phyloP scores from a whole-genome alignment of 2,888 invertebrate genomes.

The Patella ulyssiponensis region DNA sequence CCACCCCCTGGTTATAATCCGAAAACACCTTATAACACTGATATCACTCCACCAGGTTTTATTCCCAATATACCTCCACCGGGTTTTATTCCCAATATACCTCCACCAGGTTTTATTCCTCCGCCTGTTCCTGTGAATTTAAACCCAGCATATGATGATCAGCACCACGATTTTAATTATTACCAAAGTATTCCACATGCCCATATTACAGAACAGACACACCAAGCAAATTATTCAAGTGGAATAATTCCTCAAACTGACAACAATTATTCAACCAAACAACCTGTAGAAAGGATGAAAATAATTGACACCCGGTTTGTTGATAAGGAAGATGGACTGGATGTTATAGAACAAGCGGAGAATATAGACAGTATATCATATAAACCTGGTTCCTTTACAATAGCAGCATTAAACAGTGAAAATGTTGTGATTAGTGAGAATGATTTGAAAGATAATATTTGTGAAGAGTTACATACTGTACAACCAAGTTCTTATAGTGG shows the following conservation, averaged over 20 bases:
- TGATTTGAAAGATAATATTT: neutral
- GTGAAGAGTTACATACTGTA: neutral
- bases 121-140: constrained; percentile 13
- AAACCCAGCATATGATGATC: neutral
- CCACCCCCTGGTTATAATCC: constrained; percentile 25
- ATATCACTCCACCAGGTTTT: neutral
- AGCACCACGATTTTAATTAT: constrained; percentile 13
- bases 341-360: constrained; percentile 1
- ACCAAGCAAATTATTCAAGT: neutral
- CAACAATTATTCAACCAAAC: neutral
- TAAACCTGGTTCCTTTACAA: constrained; percentile 2
- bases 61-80: neutral
- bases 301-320: constrained; percentile 58
- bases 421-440: neutral
- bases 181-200: neutral
- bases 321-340: constrained; percentile 43
- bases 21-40: neutral
- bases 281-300: constrained; percentile 40
- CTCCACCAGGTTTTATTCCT: constrained; percentile 13
- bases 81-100: neutral
- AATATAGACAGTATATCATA: constrained; percentile 21
- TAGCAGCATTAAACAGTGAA: constrained; percentile 13
- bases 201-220: neutral
- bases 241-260: neutral
- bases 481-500: no score